phyloP scores from a whole-genome alignment of 2,888 invertebrate genomes.

The Rhamphomyia laevipes region DNA sequence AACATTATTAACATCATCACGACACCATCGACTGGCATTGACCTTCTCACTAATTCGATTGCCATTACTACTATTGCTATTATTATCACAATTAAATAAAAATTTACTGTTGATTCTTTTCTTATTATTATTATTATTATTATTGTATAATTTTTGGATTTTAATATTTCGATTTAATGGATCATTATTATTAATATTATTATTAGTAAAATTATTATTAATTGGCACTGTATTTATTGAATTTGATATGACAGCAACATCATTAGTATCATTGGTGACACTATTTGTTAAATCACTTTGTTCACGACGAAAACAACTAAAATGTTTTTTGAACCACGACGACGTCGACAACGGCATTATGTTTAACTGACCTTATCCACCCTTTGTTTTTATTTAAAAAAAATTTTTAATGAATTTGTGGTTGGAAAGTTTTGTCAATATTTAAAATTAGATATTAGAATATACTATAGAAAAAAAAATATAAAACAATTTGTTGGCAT shows the following conservation, averaged over 20 bases:
- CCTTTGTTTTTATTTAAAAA: too few relatives aligned
- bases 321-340: constrained; percentile 21
- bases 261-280: neutral
- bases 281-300: constrained; percentile 14
- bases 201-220: constrained; percentile 8
- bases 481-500: too few relatives aligned
- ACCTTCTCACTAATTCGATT: neutral
- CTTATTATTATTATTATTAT: neutral
- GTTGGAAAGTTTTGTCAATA: too few relatives aligned
- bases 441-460: too few relatives aligned
- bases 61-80: neutral
- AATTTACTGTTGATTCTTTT: neutral
- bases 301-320: constrained; percentile 18
- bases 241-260: neutral
- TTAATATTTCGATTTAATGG: neutral
- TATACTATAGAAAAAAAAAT: too few relatives aligned
- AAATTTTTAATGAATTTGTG: too few relatives aligned
- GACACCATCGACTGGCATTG: constrained; percentile 3
- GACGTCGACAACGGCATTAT: neutral
- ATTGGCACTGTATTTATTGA: neutral
- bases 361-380: too few relatives aligned
- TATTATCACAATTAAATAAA: neutral
- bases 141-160: neutral
- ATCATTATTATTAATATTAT: neutral
- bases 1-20: neutral